Percentiles rank a stretch among this genome's conserved stretches.
phyloP scores from a whole-genome alignment of 2,888 invertebrate species.

The Chouioia cunea region DNA sequence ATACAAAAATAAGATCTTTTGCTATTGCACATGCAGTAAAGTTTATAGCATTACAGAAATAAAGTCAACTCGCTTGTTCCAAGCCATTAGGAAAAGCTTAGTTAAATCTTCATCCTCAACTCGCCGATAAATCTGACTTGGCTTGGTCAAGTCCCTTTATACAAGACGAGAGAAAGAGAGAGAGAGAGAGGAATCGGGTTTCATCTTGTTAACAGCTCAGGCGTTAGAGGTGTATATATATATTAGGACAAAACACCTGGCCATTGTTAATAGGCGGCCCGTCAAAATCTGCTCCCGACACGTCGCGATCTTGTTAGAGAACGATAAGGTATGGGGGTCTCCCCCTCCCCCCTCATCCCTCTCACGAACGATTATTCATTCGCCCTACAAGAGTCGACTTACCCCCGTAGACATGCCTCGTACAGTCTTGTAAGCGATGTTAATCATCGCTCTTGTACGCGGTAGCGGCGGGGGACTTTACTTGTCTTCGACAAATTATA shows the following conservation, averaged over 20 bases:
- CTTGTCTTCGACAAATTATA: too few species aligned
- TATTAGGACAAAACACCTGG: conserved; percentile 14
- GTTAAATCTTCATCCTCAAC: too few species aligned
- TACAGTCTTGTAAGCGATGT: conserved; percentile 12
- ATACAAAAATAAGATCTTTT: too few species aligned
- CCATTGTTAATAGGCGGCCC: conserved; percentile 32
- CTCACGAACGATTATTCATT: conserved; percentile 38
- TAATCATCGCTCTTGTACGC: conserved; percentile 1
- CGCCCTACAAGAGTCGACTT: not conserved
- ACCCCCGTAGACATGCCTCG: not conserved
- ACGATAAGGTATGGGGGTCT: conserved; percentile 33
- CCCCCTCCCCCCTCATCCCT: conserved; percentile 1
- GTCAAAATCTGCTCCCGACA: conserved; percentile 28
- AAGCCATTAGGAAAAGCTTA: too few species aligned
- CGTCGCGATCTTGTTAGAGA: conserved; percentile 33
- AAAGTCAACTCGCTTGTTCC: too few species aligned
- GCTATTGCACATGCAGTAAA: too few species aligned
- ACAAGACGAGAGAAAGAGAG: too few species aligned
- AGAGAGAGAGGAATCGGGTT: conserved; percentile 17
- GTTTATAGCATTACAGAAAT: too few species aligned
- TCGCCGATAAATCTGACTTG: too few species aligned
- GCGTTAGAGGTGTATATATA: not conserved
- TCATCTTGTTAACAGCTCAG: conserved; percentile 37
- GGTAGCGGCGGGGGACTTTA: not conserved
- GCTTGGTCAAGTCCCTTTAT: too few species aligned